These are phyloP conservation scores for Hyposoter didymator DNA, from an alignment of 2,888 invertebrate genomes.

Conservation along the genomic window DNA sequence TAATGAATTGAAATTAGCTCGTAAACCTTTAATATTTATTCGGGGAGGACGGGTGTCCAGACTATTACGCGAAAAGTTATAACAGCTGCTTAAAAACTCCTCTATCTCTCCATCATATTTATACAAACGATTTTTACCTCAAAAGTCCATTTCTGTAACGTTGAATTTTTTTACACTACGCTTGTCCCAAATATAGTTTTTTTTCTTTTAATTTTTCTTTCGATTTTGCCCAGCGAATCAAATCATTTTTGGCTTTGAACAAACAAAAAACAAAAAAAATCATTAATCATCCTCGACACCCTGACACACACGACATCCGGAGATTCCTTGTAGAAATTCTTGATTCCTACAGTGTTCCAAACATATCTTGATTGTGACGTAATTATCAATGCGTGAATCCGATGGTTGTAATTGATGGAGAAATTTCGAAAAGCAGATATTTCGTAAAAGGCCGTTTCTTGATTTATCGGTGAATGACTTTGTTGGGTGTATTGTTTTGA, in stretches of 20 bases:
- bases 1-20: slow-evolving; percentile 27
- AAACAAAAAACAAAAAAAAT: background rate
- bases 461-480: background rate
- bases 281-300: too few relatives aligned
- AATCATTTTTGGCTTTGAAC: background rate
- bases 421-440: background rate
- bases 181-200: background rate
- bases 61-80: background rate
- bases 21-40: slow-evolving; percentile 10
- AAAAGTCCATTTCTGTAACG: background rate
- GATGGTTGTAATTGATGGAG: background rate
- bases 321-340: background rate
- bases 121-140: slow-evolving; percentile 10
- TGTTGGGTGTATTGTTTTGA: background rate
- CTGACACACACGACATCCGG: background rate
- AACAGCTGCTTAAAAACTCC: background rate
- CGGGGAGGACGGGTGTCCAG: background rate
- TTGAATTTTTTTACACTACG: background rate
- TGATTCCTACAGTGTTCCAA: background rate
- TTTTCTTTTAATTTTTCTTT: background rate
- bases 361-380: background rate
- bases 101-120: slow-evolving; percentile 1
- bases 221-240: background rate
- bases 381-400: background rate
- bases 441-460: background rate